phyloP scores from a whole-genome alignment of 2,113 vertebrate species.

The Xenotilapia leptura region DNA sequence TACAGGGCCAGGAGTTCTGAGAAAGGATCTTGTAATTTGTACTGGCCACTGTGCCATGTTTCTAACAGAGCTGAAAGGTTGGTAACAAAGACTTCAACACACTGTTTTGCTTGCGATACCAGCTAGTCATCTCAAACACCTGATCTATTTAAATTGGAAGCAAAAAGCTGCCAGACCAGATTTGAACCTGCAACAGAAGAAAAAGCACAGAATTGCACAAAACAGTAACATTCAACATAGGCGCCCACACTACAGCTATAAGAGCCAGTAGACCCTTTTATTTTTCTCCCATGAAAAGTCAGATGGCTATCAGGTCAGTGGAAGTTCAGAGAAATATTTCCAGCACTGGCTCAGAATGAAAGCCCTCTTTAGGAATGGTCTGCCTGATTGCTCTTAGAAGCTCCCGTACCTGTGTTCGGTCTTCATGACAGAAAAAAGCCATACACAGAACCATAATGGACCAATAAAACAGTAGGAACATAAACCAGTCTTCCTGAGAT shows the following conservation, averaged over 20 bases:
- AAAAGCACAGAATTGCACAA: not conserved
- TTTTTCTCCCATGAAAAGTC: not conserved
- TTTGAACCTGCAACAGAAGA: not conserved
- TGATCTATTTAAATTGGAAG: not conserved
- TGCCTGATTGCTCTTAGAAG: not conserved
- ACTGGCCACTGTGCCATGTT: not conserved
- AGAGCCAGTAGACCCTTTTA: not conserved
- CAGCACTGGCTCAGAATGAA: not conserved
- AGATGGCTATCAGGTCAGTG: not conserved
- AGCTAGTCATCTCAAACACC: not conserved
- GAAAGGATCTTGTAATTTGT: not conserved
- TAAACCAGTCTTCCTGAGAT: slow-evolving; percentile 22
- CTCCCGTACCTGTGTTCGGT: not conserved
- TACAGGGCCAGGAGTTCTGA: not conserved
- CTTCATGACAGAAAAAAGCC: slow-evolving; percentile 1
- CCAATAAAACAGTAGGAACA: slow-evolving; percentile 1
- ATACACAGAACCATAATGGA: slow-evolving; percentile 12
- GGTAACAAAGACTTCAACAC: not conserved
- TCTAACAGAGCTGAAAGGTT: not conserved
- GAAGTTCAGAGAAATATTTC: slow-evolving; percentile 14
- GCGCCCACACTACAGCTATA: not conserved
- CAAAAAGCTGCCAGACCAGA: not conserved
- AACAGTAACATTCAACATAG: not conserved
- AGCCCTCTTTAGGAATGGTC: not conserved
- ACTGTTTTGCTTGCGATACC: not conserved